Base-by-base conservation (phyloP, 2,113 vertebrate species). In the Phasianus colchicus region DNA sequence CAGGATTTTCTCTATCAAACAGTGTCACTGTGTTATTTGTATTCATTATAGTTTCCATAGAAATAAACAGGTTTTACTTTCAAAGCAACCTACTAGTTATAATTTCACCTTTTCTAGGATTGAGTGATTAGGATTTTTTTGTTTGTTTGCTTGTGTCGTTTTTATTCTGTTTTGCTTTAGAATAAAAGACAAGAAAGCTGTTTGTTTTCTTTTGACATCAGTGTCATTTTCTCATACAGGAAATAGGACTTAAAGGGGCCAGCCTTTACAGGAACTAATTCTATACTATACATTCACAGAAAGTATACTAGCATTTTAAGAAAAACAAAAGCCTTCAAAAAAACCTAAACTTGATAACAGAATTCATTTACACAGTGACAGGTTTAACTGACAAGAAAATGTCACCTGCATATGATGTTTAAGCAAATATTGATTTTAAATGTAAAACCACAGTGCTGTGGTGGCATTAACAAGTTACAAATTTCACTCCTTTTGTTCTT, bases 341-440 rank as follows among this genome's bases (percentile, higher is more conserved):
- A 69, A 32, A 36, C 12, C 63, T 19, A 34, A 40, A 65, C 2
- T 67, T 91, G 52, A 75, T 80, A 20, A 42, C 11, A 12, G 24
- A 73, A 30, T 38, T 92, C 1, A 50, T 75, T 20, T 78, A 72
- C 38, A 57, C 50, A 60, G 4, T 79, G 66, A 71, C 40, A 83
- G 12, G 13, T 78, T 83, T 80, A 90, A 54, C 64, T 90, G 72
- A 15, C 43, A 92, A 72, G 30, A 55, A 65, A 55, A 65, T 73
- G 21, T 85, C 71, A 58, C 48, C 48, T 79, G 63, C 16, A 66
- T 54, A 36, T 15, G 17, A 69, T 67, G 40, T 29, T 73, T 89
- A 94, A 83, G 9, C 74, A 84, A 83, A 84, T 88, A 92, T 22
- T 88, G 27, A 88, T 92, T 95, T 95, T 81, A 86, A 90, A 72